Conservation (phyloP, 1,140 invertebrate species). For the Atopsyche davidsoni region DNA sequence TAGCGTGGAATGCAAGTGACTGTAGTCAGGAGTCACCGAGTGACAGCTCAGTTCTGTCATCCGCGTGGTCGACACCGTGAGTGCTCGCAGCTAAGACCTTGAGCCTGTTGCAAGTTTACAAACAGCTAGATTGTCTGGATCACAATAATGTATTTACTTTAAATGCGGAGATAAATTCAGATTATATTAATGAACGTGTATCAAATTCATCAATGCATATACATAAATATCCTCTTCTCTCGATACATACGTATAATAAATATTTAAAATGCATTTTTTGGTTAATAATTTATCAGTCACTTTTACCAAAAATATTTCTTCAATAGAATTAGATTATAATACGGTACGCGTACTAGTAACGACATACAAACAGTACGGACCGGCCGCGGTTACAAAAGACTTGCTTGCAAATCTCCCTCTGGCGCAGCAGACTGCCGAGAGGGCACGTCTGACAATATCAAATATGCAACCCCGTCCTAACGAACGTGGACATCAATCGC, state of each 20-base stretch:
- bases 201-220: slow-evolving; percentile 20
- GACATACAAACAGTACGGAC: slow-evolving; percentile 25
- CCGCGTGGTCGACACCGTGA: too few relatives aligned
- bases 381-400: slow-evolving; percentile 20
- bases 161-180: slow-evolving; percentile 6
- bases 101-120: slow-evolving; percentile 17
- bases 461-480: background rate
- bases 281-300: slow-evolving; percentile 29
- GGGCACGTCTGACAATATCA: slow-evolving; percentile 4
- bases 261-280: slow-evolving; percentile 28
- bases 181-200: slow-evolving; percentile 17
- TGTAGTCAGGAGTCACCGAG: too few relatives aligned
- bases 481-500: too few relatives aligned
- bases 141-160: slow-evolving; percentile 27
- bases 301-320: slow-evolving; percentile 30
- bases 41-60: too few relatives aligned
- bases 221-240: slow-evolving; percentile 21
- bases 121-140: slow-evolving; percentile 30
- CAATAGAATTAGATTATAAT: slow-evolving; percentile 28
- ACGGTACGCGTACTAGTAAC: slow-evolving; percentile 25
- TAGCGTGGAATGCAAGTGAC: too few relatives aligned
- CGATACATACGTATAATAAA: slow-evolving; percentile 29
- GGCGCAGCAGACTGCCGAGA: background rate
- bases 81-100: too few relatives aligned
- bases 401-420: slow-evolving; percentile 4